phyloP scores from a whole-genome alignment of 53 echinoderm and acorn worm genomes.

The Holothuria leucospilota region DNA sequence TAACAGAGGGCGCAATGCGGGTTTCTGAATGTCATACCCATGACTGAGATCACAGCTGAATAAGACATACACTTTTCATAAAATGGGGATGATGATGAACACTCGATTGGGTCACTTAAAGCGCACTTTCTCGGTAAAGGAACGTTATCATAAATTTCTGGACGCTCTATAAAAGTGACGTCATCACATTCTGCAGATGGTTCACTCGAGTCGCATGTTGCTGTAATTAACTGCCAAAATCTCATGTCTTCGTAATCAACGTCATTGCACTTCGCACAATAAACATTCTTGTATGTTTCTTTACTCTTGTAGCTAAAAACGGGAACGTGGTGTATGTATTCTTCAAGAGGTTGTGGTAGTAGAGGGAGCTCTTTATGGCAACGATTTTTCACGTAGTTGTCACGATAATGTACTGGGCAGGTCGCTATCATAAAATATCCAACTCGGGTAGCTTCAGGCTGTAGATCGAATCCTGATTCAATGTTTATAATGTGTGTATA shows the following conservation, averaged over 20 bases:
- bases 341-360: neutral
- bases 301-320: neutral
- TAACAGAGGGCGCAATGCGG: constrained; percentile 2
- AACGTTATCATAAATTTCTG: neutral
- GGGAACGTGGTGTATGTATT: constrained; percentile 10
- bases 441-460: too few relatives aligned
- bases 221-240: neutral
- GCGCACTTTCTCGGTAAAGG: neutral
- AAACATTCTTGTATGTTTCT: neutral
- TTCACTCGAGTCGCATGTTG: neutral
- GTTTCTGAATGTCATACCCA: neutral
- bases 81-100: neutral
- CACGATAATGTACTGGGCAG: neutral
- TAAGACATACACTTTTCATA: neutral
- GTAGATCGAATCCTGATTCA: too few relatives aligned
- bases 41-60: neutral
- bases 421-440: neutral
- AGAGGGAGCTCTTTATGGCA: neutral
- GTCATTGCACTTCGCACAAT: neutral
- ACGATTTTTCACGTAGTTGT: neutral
- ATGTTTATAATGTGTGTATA: too few relatives aligned
- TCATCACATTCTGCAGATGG: neutral
- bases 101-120: neutral
- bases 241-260: neutral
- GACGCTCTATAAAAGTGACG: neutral